Conservation (phyloP, 2,888 invertebrate genomes). For the Coelogynopora nodosa region DNA sequence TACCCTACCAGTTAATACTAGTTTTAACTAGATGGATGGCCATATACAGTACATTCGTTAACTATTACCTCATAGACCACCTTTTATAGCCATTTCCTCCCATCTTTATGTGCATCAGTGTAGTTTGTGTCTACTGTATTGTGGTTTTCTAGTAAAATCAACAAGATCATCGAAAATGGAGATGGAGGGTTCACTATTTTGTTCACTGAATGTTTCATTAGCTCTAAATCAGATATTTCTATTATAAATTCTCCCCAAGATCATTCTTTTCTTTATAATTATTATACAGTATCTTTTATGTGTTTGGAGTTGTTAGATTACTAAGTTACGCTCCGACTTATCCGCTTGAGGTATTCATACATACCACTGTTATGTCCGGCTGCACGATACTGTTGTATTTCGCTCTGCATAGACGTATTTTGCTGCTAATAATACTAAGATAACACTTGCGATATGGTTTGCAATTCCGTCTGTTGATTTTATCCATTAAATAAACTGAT, state of each 20-base stretch:
- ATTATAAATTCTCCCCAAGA: no score
- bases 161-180: background rate
- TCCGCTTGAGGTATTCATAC: conserved; percentile 27
- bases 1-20: background rate
- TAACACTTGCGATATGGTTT: conserved; percentile 2
- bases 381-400: conserved; percentile 28
- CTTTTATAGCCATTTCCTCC: conserved; percentile 18
- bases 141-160: background rate
- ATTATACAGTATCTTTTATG: background rate
- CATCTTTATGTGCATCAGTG: background rate
- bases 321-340: background rate
- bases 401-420: conserved; percentile 13
- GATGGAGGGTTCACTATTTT: background rate
- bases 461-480: background rate
- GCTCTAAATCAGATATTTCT: no score
- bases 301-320: conserved; percentile 1
- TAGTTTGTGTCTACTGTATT: background rate
- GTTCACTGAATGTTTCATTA: background rate
- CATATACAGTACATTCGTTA: background rate
- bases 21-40: conserved; percentile 16
- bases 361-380: conserved; percentile 1
- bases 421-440: conserved; percentile 13
- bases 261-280: background rate
- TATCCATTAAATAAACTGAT: background rate
- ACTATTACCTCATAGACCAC: conserved; percentile 2